phyloP scores from a whole-genome alignment of 2,888 invertebrate species.

The Chaetogeoica ovagalla region DNA sequence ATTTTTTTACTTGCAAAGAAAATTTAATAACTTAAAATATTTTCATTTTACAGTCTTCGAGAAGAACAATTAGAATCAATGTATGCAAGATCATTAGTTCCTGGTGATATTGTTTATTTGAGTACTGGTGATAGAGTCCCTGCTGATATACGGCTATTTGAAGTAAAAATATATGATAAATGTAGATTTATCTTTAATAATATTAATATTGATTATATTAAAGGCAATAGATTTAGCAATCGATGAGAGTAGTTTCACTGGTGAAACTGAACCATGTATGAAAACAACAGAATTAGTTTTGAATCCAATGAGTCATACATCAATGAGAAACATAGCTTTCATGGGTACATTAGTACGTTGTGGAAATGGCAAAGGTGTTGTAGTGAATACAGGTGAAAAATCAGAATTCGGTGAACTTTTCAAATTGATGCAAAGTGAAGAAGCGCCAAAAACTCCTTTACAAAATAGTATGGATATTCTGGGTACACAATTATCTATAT shows the following conservation, averaged over 20 bases:
- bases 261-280: constrained; percentile 91
- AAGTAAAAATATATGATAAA: constrained; percentile 61
- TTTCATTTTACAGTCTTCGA: constrained; percentile 69
- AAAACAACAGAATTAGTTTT: constrained; percentile 73
- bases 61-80: constrained; percentile 86
- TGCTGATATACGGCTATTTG: constrained; percentile 92
- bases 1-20: not conserved
- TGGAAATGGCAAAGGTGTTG: constrained; percentile 96
- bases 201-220: constrained; percentile 40
- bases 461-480: constrained; percentile 97
- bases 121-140: constrained; percentile 96
- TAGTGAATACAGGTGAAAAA: constrained; percentile 93
- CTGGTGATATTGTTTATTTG: constrained; percentile 91
- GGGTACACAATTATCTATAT: constrained; percentile 93
- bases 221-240: constrained; percentile 85
- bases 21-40: not conserved
- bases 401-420: constrained; percentile 99
- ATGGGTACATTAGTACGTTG: constrained; percentile 97
- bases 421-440: constrained; percentile 98
- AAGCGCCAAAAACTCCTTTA: constrained; percentile 96
- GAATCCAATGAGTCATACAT: constrained; percentile 69
- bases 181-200: constrained; percentile 4
- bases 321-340: constrained; percentile 88
- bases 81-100: constrained; percentile 92
- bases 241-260: constrained; percentile 98